Evolutionary conservation across 2,888 invertebrate genomes (phyloP).

Genomic region (Malacosoma neustria): DNA sequence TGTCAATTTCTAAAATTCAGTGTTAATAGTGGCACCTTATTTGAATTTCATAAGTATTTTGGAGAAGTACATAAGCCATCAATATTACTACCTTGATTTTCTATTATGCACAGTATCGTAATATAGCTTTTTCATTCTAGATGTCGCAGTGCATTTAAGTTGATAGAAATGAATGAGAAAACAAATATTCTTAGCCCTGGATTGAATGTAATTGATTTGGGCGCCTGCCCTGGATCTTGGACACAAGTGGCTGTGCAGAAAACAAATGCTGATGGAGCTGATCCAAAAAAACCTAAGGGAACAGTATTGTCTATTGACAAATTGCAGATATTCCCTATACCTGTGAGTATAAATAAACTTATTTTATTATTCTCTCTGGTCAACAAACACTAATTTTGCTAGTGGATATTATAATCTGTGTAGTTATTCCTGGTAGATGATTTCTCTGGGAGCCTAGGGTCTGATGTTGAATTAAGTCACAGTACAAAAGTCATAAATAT

Average conservation of each 20-base stretch:
- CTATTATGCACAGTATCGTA: too few relatives aligned
- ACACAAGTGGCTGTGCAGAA: constrained; percentile 87
- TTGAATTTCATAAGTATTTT: too few relatives aligned
- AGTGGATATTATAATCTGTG: too few relatives aligned
- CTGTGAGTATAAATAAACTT: background rate
- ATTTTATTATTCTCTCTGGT: background rate
- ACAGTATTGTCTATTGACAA: constrained; percentile 88
- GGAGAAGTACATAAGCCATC: too few relatives aligned
- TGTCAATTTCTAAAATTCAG: too few relatives aligned
- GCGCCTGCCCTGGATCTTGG: constrained; percentile 98
- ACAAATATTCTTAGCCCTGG: constrained; percentile 86
- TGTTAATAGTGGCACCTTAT: too few relatives aligned
- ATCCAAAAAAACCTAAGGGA: constrained; percentile 73
- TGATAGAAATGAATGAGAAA: constrained; percentile 92
- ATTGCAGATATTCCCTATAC: constrained; percentile 83
- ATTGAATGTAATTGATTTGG: constrained; percentile 89
- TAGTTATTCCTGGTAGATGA: too few relatives aligned
- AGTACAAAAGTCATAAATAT: too few relatives aligned
- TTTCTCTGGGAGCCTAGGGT: too few relatives aligned
- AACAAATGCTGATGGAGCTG: constrained; percentile 79
- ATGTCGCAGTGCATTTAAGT: constrained; percentile 96
- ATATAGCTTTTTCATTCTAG: constrained; percentile 55
- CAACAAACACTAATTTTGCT: too few relatives aligned
- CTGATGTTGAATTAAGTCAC: too few relatives aligned
- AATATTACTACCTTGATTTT: too few relatives aligned